These are phyloP conservation scores for Melanotus villosus DNA, from an alignment of 2,888 invertebrate genomes.

Conservation along the genomic window DNA sequence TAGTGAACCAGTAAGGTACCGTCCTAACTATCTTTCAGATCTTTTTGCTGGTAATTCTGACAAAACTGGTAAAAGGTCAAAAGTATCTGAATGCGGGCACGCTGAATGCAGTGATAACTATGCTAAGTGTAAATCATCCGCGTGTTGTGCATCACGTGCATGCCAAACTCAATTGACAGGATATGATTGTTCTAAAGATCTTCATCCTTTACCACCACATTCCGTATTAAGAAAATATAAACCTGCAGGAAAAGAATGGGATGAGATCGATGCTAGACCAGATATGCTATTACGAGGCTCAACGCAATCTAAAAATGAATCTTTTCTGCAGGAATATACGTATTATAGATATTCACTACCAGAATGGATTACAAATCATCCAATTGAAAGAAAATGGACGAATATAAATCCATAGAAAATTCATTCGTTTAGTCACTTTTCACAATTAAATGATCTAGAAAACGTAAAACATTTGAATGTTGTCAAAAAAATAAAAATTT, in stretches of 20 bases:
- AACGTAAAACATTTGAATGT: constrained; percentile 23
- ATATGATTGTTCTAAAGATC: no score
- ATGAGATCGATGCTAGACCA: not conserved
- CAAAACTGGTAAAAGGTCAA: not conserved
- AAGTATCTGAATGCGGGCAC: not conserved
- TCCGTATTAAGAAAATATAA: not conserved
- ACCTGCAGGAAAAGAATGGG: not conserved
- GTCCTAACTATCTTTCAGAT: constrained; percentile 20
- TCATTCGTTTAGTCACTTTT: no score
- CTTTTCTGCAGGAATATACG: not conserved
- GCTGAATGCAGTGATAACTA: no score
- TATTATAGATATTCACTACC: constrained; percentile 12
- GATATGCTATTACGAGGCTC: not conserved
- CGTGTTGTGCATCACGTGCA: no score
- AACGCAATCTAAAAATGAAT: not conserved
- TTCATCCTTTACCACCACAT: not conserved
- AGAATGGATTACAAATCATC: constrained; percentile 21
- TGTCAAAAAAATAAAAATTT: constrained; percentile 27
- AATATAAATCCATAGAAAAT: not conserved
- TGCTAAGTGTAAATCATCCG: no score
- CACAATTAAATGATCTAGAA: constrained; percentile 12
- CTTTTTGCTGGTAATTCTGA: not conserved
- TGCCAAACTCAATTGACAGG: no score
- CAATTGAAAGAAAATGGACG: not conserved
- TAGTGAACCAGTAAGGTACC: not conserved